Base-by-base conservation (phyloP, 2,113 vertebrate genomes). In the Pagrus major region DNA sequence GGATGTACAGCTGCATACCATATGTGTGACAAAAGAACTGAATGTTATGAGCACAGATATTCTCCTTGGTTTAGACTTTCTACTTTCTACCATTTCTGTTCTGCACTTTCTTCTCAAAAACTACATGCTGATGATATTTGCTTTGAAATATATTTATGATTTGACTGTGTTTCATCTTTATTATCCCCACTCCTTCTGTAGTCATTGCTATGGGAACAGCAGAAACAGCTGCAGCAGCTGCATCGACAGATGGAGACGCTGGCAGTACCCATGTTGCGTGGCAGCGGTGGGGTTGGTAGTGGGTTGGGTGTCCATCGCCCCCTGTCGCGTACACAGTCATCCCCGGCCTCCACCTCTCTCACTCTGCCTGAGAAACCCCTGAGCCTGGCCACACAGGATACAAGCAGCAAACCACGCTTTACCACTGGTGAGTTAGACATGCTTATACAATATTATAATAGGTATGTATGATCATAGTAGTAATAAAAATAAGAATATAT, bases 191-290 rank as follows among this genome's bases (percentile, higher is more conserved):
- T 51, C 23, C 51, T 33, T 59, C n/a, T 66, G 9, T 76, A 97
- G 97, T 95, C 96, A 0, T 90, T 96, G 9, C 92, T 98, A 4
- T 98, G 97, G 97, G 97, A 99, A 20, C 96, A 96, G 73, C 96
- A 97, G 83, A 96, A 96, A 89, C 96, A 96, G 73, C 86, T 95
- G 61, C 95, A 95, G 1, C 94, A 95, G 71, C 94, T 96, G 82
- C 96, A 96, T 49, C 94, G 96, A 61, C 94, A 96, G 16, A 92
- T 96, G 14, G 96, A 97, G 76, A 87, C 95, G 0, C 16, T 96
- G 85, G 84, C 94, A 41, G 94, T 95, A 0, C 92, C 95, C 42
- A 29, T 95, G 44, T n/a, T 94, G 39, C 93, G 72, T 0, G 11
- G 54, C 44, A 92, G 81, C 56, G 94, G 80, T 44, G 49, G 88